phyloP scores from a whole-genome alignment of 2,797 vertebrate species.

The Oophaga sylvatica region DNA sequence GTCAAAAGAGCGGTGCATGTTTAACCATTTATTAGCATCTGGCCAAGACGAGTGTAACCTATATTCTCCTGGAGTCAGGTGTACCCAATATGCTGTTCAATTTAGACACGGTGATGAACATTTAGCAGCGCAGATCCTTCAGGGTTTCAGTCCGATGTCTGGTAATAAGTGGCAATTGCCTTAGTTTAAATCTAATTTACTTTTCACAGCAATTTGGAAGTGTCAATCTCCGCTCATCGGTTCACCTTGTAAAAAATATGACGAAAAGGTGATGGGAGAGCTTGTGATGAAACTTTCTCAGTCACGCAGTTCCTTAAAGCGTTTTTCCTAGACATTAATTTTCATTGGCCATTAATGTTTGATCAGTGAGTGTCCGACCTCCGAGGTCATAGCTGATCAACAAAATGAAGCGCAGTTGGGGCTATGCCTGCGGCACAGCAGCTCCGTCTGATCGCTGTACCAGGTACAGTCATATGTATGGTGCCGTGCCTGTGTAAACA shows the following conservation, averaged over 20 bases:
- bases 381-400: no score
- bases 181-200: slow-evolving; percentile 44
- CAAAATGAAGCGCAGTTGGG: no score
- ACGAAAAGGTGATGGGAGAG: background rate
- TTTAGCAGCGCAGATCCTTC: slow-evolving; percentile 22
- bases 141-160: slow-evolving; percentile 16
- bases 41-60: background rate
- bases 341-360: background rate
- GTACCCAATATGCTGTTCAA: background rate
- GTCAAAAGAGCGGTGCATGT: background rate
- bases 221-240: slow-evolving; percentile 15
- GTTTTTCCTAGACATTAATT: background rate
- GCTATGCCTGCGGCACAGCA: no score
- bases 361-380: no score
- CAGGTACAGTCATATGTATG: no score
- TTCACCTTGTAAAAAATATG: slow-evolving; percentile 20
- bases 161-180: slow-evolving; percentile 38
- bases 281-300: background rate
- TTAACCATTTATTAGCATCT: slow-evolving; percentile 18
- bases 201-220: slow-evolving; percentile 54
- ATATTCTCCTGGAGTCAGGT: background rate
- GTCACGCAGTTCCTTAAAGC: background rate
- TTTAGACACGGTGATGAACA: slow-evolving; percentile 25
- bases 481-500: no score
- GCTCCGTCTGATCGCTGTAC: no score